Conservation (phyloP, 1,140 invertebrate genomes). For the Aphis gossypii region DNA sequence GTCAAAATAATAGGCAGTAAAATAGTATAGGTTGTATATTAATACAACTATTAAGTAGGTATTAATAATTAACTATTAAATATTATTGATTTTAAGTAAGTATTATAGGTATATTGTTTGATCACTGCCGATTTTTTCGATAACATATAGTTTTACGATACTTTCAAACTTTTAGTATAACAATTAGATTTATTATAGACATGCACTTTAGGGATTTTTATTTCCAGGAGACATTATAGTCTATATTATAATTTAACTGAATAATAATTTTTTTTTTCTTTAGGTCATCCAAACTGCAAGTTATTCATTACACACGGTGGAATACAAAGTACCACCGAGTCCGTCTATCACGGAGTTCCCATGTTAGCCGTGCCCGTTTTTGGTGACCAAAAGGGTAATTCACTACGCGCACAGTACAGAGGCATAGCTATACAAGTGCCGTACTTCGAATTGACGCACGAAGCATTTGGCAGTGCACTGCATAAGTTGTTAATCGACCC, state of each 20-base stretch:
- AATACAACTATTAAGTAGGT: no score
- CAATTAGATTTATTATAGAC: not conserved
- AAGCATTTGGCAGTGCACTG: not conserved
- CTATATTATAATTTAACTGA: not conserved
- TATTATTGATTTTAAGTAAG: not conserved
- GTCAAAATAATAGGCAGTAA: not conserved
- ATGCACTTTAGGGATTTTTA: not conserved
- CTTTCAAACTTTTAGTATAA: not conserved
- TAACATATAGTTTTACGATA: not conserved
- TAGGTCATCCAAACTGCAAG: constrained; percentile 65
- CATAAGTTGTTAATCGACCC: constrained; percentile 15
- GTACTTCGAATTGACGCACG: not conserved
- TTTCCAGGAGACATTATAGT: not conserved
- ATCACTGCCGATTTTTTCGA: not conserved
- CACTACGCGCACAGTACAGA: not conserved
- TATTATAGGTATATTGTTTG: no score
- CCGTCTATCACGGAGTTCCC: constrained; percentile 66
- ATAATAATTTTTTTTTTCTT: not conserved
- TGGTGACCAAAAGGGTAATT: constrained; percentile 62
- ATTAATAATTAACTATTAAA: not conserved
- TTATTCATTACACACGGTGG: constrained; percentile 71
- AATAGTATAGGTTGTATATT: not conserved
- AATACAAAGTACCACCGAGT: constrained; percentile 67
- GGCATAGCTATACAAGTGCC: constrained; percentile 31
- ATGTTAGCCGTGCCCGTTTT: constrained; percentile 67